Evolutionary conservation across 64 coral and sea anemone species (phyloP).

Genomic region (Trachythela sp.): DNA sequence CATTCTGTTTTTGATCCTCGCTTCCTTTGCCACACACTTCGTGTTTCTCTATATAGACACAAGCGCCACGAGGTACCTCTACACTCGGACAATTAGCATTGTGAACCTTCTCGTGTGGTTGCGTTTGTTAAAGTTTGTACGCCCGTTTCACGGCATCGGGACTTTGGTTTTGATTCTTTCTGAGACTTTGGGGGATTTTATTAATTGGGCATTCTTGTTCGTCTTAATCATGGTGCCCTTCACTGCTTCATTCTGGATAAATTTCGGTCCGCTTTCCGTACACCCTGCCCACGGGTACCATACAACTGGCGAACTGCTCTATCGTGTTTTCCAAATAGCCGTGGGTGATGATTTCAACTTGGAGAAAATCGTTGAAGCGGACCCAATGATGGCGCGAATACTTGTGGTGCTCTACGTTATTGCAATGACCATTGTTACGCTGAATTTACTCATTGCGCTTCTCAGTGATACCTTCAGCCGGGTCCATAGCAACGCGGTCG

Average conservation of each 20-base stretch:
- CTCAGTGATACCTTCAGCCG: not conserved
- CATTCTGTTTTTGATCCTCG: not conserved
- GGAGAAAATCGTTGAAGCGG: not conserved
- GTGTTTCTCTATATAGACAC: not conserved
- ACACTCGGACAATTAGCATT: conserved; percentile 1
- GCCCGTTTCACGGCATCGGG: not conserved
- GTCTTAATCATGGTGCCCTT: not conserved
- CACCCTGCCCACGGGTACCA: not conserved
- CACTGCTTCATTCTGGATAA: not conserved
- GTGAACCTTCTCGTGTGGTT: not conserved
- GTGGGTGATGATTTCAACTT: conserved; percentile 13
- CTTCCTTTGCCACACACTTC: not conserved
- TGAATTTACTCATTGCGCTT: not conserved
- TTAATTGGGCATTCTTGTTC: conserved; percentile 9
- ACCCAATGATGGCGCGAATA: conserved; percentile 1
- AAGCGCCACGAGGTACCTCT: not conserved
- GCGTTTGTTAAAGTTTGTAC: not conserved
- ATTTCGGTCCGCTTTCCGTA: not conserved
- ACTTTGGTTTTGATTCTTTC: not conserved
- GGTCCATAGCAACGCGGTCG: not conserved
- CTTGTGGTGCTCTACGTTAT: not conserved
- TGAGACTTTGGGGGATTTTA: not conserved
- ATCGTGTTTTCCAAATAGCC: not conserved
- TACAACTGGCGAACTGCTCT: not conserved
- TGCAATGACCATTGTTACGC: not conserved